A percentile compares a stretch with the other conserved stretches of the same genome.
Evolutionary conservation across 2,113 vertebrate species (phyloP).

Genomic region (Forbesichthys agassizii): DNA sequence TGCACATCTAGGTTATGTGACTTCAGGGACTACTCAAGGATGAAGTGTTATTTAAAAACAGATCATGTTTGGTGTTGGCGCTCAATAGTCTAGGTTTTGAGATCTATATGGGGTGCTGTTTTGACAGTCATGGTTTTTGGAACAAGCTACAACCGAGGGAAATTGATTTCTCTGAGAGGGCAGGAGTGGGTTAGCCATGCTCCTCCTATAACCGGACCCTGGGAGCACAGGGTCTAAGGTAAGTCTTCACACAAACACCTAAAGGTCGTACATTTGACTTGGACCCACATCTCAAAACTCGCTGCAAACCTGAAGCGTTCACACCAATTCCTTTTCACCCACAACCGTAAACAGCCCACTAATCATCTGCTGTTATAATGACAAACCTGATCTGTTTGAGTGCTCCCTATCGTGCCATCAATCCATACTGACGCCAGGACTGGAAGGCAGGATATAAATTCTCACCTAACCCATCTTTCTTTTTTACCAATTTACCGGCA

Average conservation of each 20-base stretch:
- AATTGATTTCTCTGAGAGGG: conserved; percentile 29
- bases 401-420: conserved; percentile 46
- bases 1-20: no score
- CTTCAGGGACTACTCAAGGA: no score
- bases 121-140: conserved; percentile 29
- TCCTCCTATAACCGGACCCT: conserved; percentile 25
- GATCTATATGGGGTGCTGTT: conserved; percentile 31
- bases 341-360: conserved; percentile 14
- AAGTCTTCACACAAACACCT: conserved; percentile 24
- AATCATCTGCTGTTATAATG: conserved; percentile 20
- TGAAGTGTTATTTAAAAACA: no score
- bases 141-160: conserved; percentile 16
- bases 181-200: conserved; percentile 33
- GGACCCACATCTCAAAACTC: no score
- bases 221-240: conserved; percentile 6
- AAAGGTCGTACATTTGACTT: neutral
- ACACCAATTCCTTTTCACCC: conserved; percentile 5
- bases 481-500: conserved; percentile 41
- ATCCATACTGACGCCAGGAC: conserved; percentile 30
- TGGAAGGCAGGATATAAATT: conserved; percentile 1
- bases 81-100: neutral
- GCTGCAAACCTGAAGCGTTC: conserved; percentile 16
- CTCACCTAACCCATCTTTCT: conserved; percentile 24
- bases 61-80: no score
- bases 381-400: conserved; percentile 37